Evolutionary conservation across 30 jellyfish, hydroid and myxozoan species (phyloP).

Genomic region (Hydractinia symbiolongicarpus): DNA sequence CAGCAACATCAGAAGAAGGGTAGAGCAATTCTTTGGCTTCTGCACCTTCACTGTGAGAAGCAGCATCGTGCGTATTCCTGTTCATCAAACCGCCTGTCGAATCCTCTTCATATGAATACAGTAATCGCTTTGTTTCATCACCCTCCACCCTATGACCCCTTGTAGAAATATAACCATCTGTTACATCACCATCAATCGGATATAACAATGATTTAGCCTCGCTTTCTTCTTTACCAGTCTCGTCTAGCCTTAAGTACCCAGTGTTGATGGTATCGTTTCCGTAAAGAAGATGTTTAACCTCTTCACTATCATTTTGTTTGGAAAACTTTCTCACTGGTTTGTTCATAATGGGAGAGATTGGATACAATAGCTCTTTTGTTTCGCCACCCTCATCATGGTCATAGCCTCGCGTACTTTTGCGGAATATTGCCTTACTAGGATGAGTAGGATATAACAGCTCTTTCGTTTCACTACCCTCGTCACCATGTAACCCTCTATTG

Average conservation of each 20-base stretch:
- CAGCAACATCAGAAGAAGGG: slow-evolving; percentile 2
- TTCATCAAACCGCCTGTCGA: not conserved
- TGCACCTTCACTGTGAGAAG: slow-evolving; percentile 10
- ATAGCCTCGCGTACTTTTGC: slow-evolving; percentile 16
- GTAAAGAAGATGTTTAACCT: not conserved
- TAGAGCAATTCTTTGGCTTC: slow-evolving; percentile 10
- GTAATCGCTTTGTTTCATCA: slow-evolving; percentile 42
- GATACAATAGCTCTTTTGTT: slow-evolving; percentile 27
- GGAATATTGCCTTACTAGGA: not conserved
- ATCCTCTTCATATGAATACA: slow-evolving; percentile 33
- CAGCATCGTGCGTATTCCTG: no score
- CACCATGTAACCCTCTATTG: not conserved
- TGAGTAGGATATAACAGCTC: slow-evolving; percentile 43
- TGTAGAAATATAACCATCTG: slow-evolving; percentile 10
- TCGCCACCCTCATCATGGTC: slow-evolving; percentile 21
- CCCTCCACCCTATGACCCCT: slow-evolving; percentile 37
- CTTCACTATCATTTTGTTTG: not conserved
- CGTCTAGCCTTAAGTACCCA: slow-evolving; percentile 10
- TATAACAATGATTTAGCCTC: slow-evolving; percentile 48
- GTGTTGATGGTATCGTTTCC: not conserved
- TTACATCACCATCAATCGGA: slow-evolving; percentile 24
- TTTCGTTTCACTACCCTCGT: slow-evolving; percentile 43
- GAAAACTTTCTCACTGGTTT: not conserved
- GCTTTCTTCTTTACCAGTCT: slow-evolving; percentile 30
- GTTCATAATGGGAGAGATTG: not conserved